Conservation (phyloP, 2,797 vertebrate species). For the Prionace glauca region DNA sequence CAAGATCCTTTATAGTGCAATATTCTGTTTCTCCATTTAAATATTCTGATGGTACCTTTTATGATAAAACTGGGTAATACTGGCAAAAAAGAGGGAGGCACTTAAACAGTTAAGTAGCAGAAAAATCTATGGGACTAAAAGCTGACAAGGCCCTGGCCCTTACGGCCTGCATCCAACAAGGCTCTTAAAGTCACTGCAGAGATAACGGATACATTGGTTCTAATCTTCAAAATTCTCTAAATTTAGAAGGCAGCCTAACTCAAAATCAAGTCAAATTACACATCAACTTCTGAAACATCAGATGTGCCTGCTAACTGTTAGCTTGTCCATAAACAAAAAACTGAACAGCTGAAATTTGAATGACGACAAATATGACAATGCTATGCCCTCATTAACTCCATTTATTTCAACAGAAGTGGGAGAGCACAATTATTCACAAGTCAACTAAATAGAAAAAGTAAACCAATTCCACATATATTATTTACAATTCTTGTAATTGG, state of each 20-base stretch:
- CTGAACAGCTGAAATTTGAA: background rate
- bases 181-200: background rate
- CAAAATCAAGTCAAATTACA: too few species aligned
- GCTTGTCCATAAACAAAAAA: background rate
- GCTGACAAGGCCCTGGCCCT: background rate
- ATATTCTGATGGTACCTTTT: background rate
- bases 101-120: background rate
- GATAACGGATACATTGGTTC: background rate
- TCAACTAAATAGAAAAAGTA: constrained; percentile 75
- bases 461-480: constrained; percentile 54
- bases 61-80: background rate
- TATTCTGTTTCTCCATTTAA: background rate
- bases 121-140: background rate
- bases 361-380: constrained; percentile 27
- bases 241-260: background rate
- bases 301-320: too few species aligned
- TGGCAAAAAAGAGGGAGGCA: background rate
- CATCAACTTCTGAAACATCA: background rate
- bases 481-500: constrained; percentile 78
- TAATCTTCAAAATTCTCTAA: background rate
- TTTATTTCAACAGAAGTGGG: constrained; percentile 36
- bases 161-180: background rate
- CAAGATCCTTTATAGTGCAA: background rate
- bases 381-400: constrained; percentile 28
- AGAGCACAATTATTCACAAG: constrained; percentile 44